phyloP scores from a whole-genome alignment of 2,113 vertebrate species.

The Phyllostomus hastatus region DNA sequence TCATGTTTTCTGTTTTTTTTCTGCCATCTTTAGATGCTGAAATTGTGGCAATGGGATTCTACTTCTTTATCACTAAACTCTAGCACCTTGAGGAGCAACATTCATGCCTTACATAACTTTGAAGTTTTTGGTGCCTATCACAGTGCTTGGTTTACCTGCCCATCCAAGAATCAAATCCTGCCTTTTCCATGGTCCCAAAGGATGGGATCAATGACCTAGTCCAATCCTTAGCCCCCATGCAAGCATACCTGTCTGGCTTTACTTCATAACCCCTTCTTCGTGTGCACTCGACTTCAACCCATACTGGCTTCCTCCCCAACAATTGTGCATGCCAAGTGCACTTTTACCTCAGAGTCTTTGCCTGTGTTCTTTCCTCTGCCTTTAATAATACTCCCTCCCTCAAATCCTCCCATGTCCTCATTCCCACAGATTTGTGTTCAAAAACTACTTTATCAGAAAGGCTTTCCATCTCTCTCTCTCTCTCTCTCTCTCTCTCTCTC shows the following conservation, averaged over 20 bases:
- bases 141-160: not conserved
- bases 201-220: not conserved
- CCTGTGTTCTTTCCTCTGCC: not conserved
- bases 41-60: not conserved
- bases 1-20: not conserved
- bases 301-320: not conserved
- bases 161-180: not conserved
- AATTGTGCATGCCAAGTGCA: fast-evolving
- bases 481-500: not conserved
- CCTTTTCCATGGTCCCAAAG: not conserved
- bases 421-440: not conserved
- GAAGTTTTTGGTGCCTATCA: not conserved
- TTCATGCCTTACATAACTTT: not conserved
- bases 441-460: not conserved
- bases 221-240: not conserved
- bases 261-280: not conserved
- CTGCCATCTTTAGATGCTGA: not conserved
- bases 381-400: not conserved
- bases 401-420: not conserved
- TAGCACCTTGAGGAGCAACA: not conserved
- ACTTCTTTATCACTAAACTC: not conserved
- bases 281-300: not conserved
- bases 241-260: not conserved
- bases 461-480: not conserved
- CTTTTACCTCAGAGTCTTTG: too few species aligned